Evolutionary conservation across 2,113 vertebrate genomes (phyloP).

Genomic region (Tylochromis polylepis): DNA sequence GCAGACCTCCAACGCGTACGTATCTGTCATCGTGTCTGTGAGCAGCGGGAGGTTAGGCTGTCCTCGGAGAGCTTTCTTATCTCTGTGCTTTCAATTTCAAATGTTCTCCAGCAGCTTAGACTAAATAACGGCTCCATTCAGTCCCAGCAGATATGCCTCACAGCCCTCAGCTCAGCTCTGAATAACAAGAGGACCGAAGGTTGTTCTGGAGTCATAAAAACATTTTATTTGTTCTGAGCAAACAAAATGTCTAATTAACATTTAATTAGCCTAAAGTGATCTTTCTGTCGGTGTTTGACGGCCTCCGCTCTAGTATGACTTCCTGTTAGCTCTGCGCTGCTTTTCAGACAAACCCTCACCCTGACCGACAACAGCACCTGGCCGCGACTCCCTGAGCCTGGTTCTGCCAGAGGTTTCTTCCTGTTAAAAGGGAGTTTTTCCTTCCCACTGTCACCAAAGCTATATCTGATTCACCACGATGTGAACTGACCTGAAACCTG

Average conservation of each 20-base stretch:
- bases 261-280: accelerated
- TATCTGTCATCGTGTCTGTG: constrained; percentile 20
- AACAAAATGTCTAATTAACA: too few species aligned
- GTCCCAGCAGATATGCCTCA: background rate
- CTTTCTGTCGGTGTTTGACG: background rate
- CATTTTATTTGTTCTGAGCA: background rate
- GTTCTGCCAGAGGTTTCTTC: background rate
- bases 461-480: background rate
- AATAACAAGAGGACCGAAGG: background rate
- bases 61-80: background rate
- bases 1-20: constrained; percentile 92
- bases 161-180: background rate
- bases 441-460: background rate
- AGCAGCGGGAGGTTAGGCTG: background rate
- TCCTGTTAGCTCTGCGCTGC: background rate
- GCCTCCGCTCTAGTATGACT: background rate
- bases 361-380: too few species aligned
- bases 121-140: background rate
- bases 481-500: background rate
- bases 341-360: background rate
- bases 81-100: background rate
- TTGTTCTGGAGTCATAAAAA: background rate
- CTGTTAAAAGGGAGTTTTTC: background rate
- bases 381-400: too few species aligned
- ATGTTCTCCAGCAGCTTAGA: background rate